Base-by-base conservation (phyloP, 2,888 invertebrate species). In the Harpagoxenus sublaevis region DNA sequence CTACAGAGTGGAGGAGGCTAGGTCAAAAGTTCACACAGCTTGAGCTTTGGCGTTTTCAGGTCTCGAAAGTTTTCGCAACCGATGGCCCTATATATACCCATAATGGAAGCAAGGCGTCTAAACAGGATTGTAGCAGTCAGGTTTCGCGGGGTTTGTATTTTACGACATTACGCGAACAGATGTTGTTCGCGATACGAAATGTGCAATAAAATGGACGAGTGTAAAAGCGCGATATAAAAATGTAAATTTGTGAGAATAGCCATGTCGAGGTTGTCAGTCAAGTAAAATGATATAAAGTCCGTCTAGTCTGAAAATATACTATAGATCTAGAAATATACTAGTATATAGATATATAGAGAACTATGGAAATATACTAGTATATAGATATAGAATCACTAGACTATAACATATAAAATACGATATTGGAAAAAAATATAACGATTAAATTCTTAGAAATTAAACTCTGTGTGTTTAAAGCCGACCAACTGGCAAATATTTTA, bases 21-120 rank as follows among this genome's bases (percentile, higher is more conserved):
- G 85, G 87, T 86, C 86, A 83, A 82, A 85, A 86, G 89, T 89
- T 89, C 89, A 84, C 55, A 48, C 66, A 74, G 84, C 68, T 86
- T 78, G 83, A 84, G 77, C 82, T 83, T 71, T 57, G 60, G 63
- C 71, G 70, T 86, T 89, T 88, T 86, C 87, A 84, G 81, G 77
- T 85, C 66, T 65, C 39, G 57, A 84, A 89, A 86, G 83, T 83
- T 87, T 86, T 84, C 73, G 68, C 83, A 85, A 71, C 65, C 84
- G 35, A 57, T 66, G 83, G 39, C 28, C 28, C 39, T 66, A 12
- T 60, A 42, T 57, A 42, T 57, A 48, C 55, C 42, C 8, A 18
- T 48, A 48, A 70, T 55, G 9, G 18, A 70, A 79, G 60, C 70
- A 35, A 48, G 18, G 35, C 35, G n/a, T 42, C 55, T 39, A 48